Evolutionary conservation across 2,888 invertebrate species (phyloP), one percentile per base, ranked within the genome.

Genomic region (Yponomeuta evonymella): DNA sequence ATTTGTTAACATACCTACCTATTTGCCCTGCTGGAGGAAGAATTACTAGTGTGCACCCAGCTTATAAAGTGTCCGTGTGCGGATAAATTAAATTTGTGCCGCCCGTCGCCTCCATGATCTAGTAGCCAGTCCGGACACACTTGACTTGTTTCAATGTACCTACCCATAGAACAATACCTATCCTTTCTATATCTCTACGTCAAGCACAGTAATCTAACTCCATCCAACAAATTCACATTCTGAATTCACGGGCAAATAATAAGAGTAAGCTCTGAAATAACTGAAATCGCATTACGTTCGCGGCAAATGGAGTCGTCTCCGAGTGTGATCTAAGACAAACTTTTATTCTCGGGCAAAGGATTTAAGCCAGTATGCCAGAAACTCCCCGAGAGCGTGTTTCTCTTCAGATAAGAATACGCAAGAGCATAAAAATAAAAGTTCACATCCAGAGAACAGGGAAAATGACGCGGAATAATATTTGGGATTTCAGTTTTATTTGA

Each of bases 381-480:
- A 87, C 87, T 89, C 86, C 81, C 83, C 82, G 81, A 80, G 83
- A 86, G 89, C 86, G 89, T 89, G 90, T 89, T 89, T 83, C 86
- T 84, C 77, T 83, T 82, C 88, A 86, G 91, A 92, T 92, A 92
- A 74, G 91, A 89, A 89, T 89, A 89, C 88, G 90, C 88, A 87
- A 85, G 87, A 85, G 87, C 87, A 90, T 92, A 92, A 91, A 91
- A 92, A 92, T 92, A 92, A 91, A 92, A 90, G 91, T 92, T 90
- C 90, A 86, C 90, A 88, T 90, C 84, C 89, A 84, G 85, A 84
- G 86, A 89, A 88, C 79, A 85, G 88, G 89, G 89, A 89, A 90
- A 90, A 90, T 86, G 89, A 86, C 88, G 83, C 81, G 82, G 89
- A 90, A 92, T 92, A 90, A 90, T 92, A 91, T 91, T 91, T 90